Evolutionary conservation across 1,140 invertebrate species (phyloP).

Genomic region (Dufourea novaeangliae): DNA sequence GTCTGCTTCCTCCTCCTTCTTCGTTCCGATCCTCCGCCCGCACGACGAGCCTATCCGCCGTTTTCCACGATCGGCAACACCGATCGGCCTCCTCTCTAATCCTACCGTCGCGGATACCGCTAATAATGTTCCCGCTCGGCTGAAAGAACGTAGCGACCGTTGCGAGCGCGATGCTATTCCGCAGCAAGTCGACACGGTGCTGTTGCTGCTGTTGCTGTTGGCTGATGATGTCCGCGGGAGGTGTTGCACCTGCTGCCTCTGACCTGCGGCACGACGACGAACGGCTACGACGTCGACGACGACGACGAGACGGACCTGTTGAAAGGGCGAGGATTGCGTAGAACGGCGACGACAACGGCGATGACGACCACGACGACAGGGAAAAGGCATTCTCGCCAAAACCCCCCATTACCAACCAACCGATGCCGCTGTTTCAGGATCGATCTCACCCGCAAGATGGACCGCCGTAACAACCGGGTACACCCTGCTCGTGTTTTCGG

Average conservation of each 20-base stretch:
- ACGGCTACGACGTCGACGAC: conserved; percentile 48
- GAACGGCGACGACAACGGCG: conserved; percentile 64
- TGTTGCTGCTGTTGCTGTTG: neutral
- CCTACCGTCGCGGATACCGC: neutral
- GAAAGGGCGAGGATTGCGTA: conserved; percentile 32
- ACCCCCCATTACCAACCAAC: conserved; percentile 79
- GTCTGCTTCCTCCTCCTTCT: conserved; percentile 11
- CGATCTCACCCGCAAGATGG: conserved; percentile 66
- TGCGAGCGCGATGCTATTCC: neutral
- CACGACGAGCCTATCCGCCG: neutral
- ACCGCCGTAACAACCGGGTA: conserved; percentile 62
- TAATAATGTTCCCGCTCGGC: neutral
- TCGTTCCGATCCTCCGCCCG: conserved; percentile 17
- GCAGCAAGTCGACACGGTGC: neutral
- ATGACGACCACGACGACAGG: conserved; percentile 74
- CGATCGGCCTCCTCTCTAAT: conserved; percentile 1
- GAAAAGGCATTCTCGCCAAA: conserved; percentile 81
- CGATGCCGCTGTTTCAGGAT: conserved; percentile 69
- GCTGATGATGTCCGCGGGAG: neutral
- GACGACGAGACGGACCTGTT: conserved; percentile 39
- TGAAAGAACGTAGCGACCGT: neutral
- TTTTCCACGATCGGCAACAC: conserved; percentile 7
- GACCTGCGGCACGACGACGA: conserved; percentile 12
- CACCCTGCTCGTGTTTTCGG: conserved; percentile 59
- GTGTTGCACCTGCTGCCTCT: neutral